Evolutionary conservation across 2,797 vertebrate species (phyloP).

Genomic region (Catamblyrhynchus diadema): DNA sequence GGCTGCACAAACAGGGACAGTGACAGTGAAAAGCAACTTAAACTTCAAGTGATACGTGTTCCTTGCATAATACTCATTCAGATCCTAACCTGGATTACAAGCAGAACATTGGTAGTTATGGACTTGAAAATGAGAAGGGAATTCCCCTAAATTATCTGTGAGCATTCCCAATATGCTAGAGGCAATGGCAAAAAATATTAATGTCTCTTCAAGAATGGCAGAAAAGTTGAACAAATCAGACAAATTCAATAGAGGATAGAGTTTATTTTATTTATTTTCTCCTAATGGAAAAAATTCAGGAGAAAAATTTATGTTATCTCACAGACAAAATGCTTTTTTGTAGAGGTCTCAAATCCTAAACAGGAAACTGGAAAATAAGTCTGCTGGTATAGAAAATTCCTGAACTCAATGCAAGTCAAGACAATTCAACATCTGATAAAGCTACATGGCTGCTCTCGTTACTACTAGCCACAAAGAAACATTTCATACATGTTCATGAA

Average conservation of each 20-base stretch:
- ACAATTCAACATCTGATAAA: constrained; percentile 29
- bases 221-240: background rate
- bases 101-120: background rate
- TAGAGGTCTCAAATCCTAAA: background rate
- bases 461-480: constrained; percentile 3
- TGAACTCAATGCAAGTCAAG: background rate
- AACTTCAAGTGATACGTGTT: background rate
- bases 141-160: background rate
- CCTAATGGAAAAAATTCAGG: background rate
- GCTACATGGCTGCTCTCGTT: background rate
- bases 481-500: background rate
- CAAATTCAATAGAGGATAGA: background rate
- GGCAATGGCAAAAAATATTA: background rate
- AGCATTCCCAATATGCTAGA: background rate
- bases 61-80: background rate
- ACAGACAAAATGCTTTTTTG: background rate
- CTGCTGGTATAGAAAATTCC: background rate
- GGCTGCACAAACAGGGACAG: background rate
- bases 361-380: background rate
- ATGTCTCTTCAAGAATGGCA: background rate
- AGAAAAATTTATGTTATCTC: background rate
- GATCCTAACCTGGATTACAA: background rate
- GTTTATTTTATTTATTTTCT: background rate
- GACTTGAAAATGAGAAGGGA: background rate
- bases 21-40: background rate